phyloP scores from a whole-genome alignment of 2,888 invertebrate genomes.

The Drosophila planitibia region DNA sequence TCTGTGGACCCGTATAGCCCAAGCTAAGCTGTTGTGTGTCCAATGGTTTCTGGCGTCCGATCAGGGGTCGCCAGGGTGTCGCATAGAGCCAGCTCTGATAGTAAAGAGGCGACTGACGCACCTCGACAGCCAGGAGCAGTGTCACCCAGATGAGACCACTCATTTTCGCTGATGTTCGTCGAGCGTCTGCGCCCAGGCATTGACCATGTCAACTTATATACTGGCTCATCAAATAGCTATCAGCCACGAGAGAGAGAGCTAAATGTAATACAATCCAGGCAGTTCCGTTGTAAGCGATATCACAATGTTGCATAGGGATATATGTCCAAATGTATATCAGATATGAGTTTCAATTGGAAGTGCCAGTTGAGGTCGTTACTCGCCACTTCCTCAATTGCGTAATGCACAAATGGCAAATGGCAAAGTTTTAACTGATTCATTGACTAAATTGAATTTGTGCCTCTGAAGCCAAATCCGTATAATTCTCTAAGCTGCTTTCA shows the following conservation, averaged over 20 bases:
- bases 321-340: constrained; percentile 11
- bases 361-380: constrained; percentile 23
- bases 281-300: constrained; percentile 55
- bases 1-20: constrained; percentile 64
- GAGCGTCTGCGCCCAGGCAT: constrained; percentile 23
- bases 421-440: not conserved
- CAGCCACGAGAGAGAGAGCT: not conserved
- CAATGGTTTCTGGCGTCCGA: constrained; percentile 9
- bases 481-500: constrained; percentile 36
- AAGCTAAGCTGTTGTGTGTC: constrained; percentile 46
- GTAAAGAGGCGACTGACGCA: constrained; percentile 22
- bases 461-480: constrained; percentile 20
- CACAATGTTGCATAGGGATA: constrained; percentile 18
- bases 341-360: not conserved
- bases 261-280: constrained; percentile 36
- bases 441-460: constrained; percentile 9
- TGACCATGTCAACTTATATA: constrained; percentile 43
- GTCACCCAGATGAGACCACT: constrained; percentile 4
- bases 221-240: not conserved
- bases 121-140: constrained; percentile 17
- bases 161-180: constrained; percentile 23
- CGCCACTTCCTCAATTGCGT: constrained; percentile 41
- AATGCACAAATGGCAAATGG: not conserved
- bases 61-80: constrained; percentile 61
- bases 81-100: constrained; percentile 50